phyloP scores from a whole-genome alignment of 2,113 vertebrate species.

The Tricholaema leucomelas region DNA sequence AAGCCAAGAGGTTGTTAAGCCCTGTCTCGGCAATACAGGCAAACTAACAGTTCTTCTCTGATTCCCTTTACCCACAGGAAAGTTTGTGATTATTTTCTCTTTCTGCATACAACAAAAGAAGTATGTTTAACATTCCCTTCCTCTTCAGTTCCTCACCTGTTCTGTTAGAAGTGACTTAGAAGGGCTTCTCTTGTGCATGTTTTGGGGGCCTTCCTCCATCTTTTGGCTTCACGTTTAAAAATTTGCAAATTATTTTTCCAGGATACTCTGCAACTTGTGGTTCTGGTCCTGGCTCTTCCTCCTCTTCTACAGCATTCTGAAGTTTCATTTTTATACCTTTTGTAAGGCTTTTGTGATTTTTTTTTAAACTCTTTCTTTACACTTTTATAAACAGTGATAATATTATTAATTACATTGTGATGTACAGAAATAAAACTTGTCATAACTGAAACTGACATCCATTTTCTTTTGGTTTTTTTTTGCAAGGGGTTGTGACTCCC shows the following conservation, averaged over 20 bases:
- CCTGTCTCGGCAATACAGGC: neutral
- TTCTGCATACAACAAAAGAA: neutral
- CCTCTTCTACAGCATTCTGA: neutral
- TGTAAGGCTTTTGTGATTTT: neutral
- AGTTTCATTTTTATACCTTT: slow-evolving; percentile 18
- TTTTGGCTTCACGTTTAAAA: neutral
- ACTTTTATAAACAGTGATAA: neutral
- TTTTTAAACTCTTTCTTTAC: neutral
- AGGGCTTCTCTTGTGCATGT: neutral
- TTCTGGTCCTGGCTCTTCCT: neutral
- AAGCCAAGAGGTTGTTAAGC: neutral
- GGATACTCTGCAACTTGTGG: neutral
- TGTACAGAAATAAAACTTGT: neutral
- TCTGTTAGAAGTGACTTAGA: neutral
- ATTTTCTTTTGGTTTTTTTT: slow-evolving; percentile 11
- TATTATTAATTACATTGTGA: neutral
- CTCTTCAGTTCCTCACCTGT: neutral
- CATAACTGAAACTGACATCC: neutral
- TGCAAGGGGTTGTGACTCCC: neutral
- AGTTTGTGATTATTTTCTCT: neutral
- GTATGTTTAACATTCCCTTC: neutral
- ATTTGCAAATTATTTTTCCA: neutral
- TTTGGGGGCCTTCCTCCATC: neutral
- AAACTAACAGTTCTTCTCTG: neutral
- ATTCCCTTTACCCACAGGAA: neutral